phyloP scores from a whole-genome alignment of 1,140 invertebrate species.

The Zaprionus africanus region DNA sequence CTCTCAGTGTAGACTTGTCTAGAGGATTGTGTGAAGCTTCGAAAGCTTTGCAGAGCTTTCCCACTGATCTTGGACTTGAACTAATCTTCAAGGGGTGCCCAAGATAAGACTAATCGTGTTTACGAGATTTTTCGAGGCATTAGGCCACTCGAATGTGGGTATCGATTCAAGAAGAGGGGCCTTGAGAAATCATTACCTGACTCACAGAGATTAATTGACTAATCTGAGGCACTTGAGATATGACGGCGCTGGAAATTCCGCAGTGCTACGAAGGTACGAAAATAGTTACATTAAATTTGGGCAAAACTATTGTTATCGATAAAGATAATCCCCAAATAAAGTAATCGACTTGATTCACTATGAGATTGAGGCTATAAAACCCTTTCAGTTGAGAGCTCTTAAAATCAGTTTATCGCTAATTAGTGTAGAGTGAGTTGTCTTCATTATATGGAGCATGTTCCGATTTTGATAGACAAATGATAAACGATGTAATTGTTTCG shows the following conservation, averaged over 20 bases:
- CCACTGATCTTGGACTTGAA: neutral
- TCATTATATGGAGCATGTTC: neutral
- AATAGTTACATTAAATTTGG: neutral
- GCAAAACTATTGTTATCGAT: neutral
- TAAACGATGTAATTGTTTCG: neutral
- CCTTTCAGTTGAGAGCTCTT: too few relatives aligned
- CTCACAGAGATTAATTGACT: neutral
- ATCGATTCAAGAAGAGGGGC: neutral
- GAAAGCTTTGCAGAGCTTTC: slow-evolving; percentile 13
- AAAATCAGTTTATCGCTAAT: neutral
- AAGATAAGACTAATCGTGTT: slow-evolving; percentile 16
- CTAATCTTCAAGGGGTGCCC: slow-evolving; percentile 5
- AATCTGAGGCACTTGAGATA: neutral
- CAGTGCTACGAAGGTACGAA: neutral
- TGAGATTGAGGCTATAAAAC: neutral
- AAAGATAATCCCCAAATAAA: neutral
- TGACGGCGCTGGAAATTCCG: neutral
- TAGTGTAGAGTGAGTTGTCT: neutral
- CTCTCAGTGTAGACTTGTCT: neutral
- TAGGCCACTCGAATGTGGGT: neutral
- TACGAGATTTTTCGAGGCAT: slow-evolving; percentile 5
- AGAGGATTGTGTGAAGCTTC: slow-evolving; percentile 12
- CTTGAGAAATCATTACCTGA: neutral
- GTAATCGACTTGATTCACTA: neutral
- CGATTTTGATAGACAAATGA: neutral